Conservation (phyloP, 2,113 vertebrate species). For the Typhlomys cinereus region DNA sequence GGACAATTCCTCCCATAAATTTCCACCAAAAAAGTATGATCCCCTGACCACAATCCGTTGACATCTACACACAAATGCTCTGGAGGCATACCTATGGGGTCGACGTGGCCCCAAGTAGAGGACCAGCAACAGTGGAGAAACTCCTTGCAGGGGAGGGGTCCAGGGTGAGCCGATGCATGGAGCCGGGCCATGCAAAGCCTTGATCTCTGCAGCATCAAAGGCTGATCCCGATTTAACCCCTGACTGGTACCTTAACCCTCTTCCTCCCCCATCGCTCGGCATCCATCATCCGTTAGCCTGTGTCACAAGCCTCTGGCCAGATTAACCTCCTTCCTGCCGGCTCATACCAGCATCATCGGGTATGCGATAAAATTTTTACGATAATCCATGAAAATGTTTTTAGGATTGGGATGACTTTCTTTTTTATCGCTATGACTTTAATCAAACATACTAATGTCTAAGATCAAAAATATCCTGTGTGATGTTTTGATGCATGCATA, state of each 20-base stretch:
- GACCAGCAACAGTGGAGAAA: too few species aligned
- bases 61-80: neutral
- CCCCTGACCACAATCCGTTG: too few species aligned
- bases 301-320: neutral
- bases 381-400: neutral
- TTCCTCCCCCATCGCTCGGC: accelerated
- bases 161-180: neutral
- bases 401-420: neutral
- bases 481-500: neutral
- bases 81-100: neutral
- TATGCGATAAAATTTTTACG: neutral
- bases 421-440: neutral
- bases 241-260: neutral
- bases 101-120: neutral
- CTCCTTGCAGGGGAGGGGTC: accelerated
- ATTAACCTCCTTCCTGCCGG: accelerated
- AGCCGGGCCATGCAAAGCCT: neutral
- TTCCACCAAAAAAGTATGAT: neutral
- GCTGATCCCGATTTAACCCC: accelerated
- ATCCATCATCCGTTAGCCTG: accelerated
- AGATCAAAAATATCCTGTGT: too few species aligned
- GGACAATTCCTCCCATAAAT: neutral
- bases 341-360: neutral
- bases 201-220: too few species aligned
- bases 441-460: neutral